Percentiles rank a stretch among this genome's conserved stretches.
Conservation (phyloP, 1,140 invertebrate species). For the Trypoxylus dichotomus region DNA sequence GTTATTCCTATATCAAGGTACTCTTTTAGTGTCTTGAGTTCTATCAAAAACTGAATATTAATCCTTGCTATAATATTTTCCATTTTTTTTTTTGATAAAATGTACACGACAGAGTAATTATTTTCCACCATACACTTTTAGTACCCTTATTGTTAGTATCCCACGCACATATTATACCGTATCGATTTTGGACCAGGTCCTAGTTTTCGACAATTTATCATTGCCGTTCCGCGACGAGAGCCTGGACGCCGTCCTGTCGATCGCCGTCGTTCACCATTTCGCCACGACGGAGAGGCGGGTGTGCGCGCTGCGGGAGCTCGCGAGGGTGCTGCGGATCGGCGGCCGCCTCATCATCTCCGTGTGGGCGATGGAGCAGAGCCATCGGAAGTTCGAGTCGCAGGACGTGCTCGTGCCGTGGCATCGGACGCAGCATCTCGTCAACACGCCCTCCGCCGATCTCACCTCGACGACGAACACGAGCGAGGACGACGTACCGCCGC, state of each 20-base stretch:
- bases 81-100: too few relatives aligned
- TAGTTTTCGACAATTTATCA: slow-evolving; percentile 85
- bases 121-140: too few relatives aligned
- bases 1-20: too few relatives aligned
- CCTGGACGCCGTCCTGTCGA: slow-evolving; percentile 92
- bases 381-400: slow-evolving; percentile 81
- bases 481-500: slow-evolving; percentile 59
- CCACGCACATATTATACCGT: not conserved
- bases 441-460: slow-evolving; percentile 65
- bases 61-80: too few relatives aligned
- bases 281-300: slow-evolving; percentile 88
- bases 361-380: slow-evolving; percentile 95
- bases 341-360: slow-evolving; percentile 92
- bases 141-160: too few relatives aligned
- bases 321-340: slow-evolving; percentile 85
- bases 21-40: too few relatives aligned
- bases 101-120: too few relatives aligned
- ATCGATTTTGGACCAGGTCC: slow-evolving; percentile 61
- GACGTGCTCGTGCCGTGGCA: slow-evolving; percentile 97
- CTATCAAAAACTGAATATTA: too few relatives aligned
- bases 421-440: slow-evolving; percentile 66
- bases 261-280: slow-evolving; percentile 94
- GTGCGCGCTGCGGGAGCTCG: slow-evolving; percentile 82
- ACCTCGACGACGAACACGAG: slow-evolving; percentile 63
- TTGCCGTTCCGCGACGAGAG: slow-evolving; percentile 90